These are phyloP conservation scores for Arrhamphus sclerolepis DNA, from an alignment of 2,797 vertebrate genomes.

Conservation along the genomic window DNA sequence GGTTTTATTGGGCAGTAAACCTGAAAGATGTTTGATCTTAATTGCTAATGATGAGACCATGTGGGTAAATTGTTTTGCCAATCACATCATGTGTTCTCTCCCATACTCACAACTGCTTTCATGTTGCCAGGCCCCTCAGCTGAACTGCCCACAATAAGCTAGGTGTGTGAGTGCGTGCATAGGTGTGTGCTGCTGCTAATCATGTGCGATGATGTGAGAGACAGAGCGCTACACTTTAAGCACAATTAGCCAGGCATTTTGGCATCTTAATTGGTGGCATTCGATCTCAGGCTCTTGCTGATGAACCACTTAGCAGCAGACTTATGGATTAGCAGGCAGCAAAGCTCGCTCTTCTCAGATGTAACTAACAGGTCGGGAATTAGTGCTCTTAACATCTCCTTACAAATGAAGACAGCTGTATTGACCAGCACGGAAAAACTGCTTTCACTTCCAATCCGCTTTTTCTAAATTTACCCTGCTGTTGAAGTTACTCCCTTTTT, in stretches of 20 bases:
- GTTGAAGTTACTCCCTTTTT: slow-evolving; percentile 17
- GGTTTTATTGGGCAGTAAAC: slow-evolving; percentile 43
- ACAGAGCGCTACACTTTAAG: slow-evolving; percentile 73
- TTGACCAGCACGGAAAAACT: slow-evolving; percentile 56
- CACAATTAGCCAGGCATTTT: slow-evolving; percentile 85
- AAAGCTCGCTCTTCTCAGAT: slow-evolving; percentile 73
- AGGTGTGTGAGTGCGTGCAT: slow-evolving; percentile 25
- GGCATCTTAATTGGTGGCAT: slow-evolving; percentile 85
- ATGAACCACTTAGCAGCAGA: slow-evolving; percentile 81
- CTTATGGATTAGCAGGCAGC: slow-evolving; percentile 81
- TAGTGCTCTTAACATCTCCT: slow-evolving; percentile 75
- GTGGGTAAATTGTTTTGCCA: slow-evolving; percentile 71
- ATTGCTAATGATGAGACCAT: slow-evolving; percentile 56
- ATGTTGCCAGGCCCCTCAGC: slow-evolving; percentile 47
- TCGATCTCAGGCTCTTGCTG: slow-evolving; percentile 78
- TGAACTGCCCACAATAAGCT: slow-evolving; percentile 52
- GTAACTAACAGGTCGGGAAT: slow-evolving; percentile 82
- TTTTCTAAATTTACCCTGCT: slow-evolving; percentile 27
- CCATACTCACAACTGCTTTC: slow-evolving; percentile 51
- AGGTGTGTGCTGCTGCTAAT: slow-evolving; percentile 47
- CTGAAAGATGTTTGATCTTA: slow-evolving; percentile 59
- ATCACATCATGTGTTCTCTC: slow-evolving; percentile 55
- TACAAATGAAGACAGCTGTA: slow-evolving; percentile 76
- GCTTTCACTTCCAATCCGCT: slow-evolving; percentile 46
- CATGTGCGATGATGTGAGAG: slow-evolving; percentile 68